Percentiles rank a stretch among this genome's conserved stretches.
Evolutionary conservation across 2,113 vertebrate genomes (phyloP).

Genomic region (Himantopus leucocephalus): DNA sequence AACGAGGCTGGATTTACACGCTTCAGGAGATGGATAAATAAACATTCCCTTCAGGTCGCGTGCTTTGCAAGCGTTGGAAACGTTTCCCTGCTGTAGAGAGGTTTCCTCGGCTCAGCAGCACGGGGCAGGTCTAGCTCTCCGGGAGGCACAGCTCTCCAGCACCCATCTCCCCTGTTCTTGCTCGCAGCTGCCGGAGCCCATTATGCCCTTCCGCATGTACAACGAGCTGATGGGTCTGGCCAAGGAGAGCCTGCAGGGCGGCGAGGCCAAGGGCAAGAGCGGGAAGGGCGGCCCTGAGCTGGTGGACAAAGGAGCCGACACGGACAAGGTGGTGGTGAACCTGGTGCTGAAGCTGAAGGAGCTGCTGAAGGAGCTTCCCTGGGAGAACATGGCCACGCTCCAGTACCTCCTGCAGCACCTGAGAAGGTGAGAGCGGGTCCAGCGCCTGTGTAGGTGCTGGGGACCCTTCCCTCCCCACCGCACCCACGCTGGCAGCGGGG

Average conservation of each 20-base stretch:
- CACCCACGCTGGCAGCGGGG: too few relatives aligned
- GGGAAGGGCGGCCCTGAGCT: constrained; percentile 72
- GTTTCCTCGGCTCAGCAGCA: not conserved
- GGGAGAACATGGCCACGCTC: constrained; percentile 81
- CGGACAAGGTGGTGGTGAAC: constrained; percentile 71
- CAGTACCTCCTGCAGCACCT: constrained; percentile 88
- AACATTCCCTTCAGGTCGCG: not conserved
- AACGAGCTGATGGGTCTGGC: constrained; percentile 92
- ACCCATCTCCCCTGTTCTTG: not conserved
- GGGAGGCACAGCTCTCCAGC: fast-evolving
- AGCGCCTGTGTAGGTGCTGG: fast-evolving
- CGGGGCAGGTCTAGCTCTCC: fast-evolving
- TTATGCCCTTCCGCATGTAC: constrained; percentile 90
- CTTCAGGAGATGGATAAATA: not conserved
- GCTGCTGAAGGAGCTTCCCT: constrained; percentile 82
- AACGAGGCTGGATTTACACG: fast-evolving
- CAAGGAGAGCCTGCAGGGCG: constrained; percentile 87
- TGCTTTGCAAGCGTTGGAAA: fast-evolving
- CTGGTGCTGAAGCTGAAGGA: constrained; percentile 82
- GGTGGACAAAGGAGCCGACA: constrained; percentile 74
- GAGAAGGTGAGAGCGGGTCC: constrained; percentile 75
- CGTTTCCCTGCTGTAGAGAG: not conserved
- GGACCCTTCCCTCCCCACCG: not conserved
- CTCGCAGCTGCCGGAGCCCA: constrained; percentile 89
- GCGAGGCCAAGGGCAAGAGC: constrained; percentile 58